A percentile compares a stretch with the other conserved stretches of the same genome.
Evolutionary conservation across 1,140 invertebrate genomes (phyloP).

Genomic region (Atta texana): DNA sequence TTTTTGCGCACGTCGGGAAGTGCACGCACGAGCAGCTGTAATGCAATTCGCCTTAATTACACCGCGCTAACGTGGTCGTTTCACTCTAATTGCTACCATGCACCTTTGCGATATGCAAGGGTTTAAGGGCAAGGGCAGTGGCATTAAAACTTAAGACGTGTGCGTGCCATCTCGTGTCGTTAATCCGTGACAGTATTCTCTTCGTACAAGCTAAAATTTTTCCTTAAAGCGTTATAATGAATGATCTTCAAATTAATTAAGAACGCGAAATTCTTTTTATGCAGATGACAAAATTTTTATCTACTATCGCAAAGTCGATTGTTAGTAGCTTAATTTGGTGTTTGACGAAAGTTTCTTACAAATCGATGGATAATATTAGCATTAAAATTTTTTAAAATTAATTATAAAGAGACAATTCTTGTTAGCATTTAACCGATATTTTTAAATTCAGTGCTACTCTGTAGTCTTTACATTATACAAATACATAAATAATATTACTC

Average conservation of each 20-base stretch:
- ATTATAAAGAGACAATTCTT: not conserved
- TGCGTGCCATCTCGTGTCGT: slow-evolving; percentile 35
- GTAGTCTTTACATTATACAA: not conserved
- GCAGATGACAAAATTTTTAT: not conserved
- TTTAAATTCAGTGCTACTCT: not conserved
- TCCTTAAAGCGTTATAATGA: slow-evolving; percentile 30
- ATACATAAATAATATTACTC: slow-evolving; percentile 6
- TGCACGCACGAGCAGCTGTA: slow-evolving; percentile 47
- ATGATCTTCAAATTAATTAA: slow-evolving; percentile 53
- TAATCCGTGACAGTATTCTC: slow-evolving; percentile 59
- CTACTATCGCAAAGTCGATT: not conserved
- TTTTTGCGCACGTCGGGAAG: slow-evolving; percentile 17
- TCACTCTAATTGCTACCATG: slow-evolving; percentile 61
- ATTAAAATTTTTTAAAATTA: slow-evolving; percentile 4
- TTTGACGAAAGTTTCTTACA: not conserved
- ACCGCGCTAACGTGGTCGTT: slow-evolving; percentile 49
- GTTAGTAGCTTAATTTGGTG: not conserved
- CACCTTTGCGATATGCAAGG: slow-evolving; percentile 56
- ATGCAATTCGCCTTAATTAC: slow-evolving; percentile 67
- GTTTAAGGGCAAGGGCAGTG: slow-evolving; percentile 60
- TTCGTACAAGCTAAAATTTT: slow-evolving; percentile 31
- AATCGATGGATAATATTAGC: not conserved
- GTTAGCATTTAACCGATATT: not conserved
- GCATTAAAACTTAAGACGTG: slow-evolving; percentile 25
- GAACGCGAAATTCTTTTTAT: not conserved